Evolutionary conservation across 1,140 invertebrate genomes (phyloP).

Genomic region (Drosophila sproati): DNA sequence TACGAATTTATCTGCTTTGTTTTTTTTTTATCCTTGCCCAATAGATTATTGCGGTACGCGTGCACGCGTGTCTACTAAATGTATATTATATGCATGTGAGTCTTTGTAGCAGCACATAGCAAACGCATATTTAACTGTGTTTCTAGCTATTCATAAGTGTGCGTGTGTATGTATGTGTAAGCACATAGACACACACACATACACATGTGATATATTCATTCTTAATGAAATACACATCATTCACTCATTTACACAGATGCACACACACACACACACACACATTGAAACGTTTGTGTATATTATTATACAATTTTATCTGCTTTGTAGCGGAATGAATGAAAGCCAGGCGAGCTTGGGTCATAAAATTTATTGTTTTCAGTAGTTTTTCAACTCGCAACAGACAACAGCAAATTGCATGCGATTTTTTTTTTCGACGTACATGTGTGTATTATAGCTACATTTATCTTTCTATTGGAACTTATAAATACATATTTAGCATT

Average conservation of each 20-base stretch:
- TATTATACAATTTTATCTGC: conserved; percentile 68
- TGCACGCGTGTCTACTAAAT: too few relatives aligned
- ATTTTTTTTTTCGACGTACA: background rate
- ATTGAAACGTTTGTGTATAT: conserved; percentile 30
- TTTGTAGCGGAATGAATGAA: conserved; percentile 70
- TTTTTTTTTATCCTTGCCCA: background rate
- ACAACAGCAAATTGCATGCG: conserved; percentile 27
- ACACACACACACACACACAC: conserved; percentile 3
- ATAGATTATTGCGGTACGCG: too few relatives aligned
- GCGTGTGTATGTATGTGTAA: background rate
- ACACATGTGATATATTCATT: conserved; percentile 65
- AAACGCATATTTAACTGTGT: conserved; percentile 19
- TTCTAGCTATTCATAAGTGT: conserved; percentile 20
- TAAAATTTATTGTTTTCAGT: conserved; percentile 73
- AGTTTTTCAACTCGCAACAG: conserved; percentile 31
- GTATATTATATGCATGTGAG: too few relatives aligned
- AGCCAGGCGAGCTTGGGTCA: conserved; percentile 56
- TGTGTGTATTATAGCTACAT: conserved; percentile 4
- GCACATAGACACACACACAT: conserved; percentile 5
- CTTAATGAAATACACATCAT: conserved; percentile 70
- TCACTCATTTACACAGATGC: conserved; percentile 12
- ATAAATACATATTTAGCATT: background rate
- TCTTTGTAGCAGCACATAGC: conserved; percentile 8
- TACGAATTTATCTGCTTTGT: conserved; percentile 4
- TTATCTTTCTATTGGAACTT: conserved; percentile 12